Percentiles rank a stretch among this genome's conserved stretches.
Conservation (phyloP, 1,140 invertebrate genomes). For the Meloidogyne exigua region DNA sequence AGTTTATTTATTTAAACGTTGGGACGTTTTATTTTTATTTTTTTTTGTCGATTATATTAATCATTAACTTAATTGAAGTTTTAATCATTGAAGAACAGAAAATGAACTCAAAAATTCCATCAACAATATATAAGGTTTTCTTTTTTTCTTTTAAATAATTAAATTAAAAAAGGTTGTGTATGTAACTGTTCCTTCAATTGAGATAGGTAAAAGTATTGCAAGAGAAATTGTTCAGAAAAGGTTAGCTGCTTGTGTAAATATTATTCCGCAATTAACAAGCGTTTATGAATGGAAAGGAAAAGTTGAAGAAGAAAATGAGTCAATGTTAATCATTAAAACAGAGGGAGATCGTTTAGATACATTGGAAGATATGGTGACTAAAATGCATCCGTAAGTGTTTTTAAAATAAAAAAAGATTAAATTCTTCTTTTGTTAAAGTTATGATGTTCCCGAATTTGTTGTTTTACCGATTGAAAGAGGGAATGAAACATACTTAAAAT, state of each 20-base stretch:
- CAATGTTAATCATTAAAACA: conserved; percentile 27
- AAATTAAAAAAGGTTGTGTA: conserved; percentile 20
- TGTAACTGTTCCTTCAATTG: conserved; percentile 25
- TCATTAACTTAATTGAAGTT: neutral
- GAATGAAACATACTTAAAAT: conserved; percentile 15
- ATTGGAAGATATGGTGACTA: neutral
- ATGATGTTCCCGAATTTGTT: conserved; percentile 25
- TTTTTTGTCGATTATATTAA: neutral
- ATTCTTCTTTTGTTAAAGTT: conserved; percentile 10
- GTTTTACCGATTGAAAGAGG: conserved; percentile 24
- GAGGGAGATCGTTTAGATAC: neutral
- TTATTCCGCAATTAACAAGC: conserved; percentile 13
- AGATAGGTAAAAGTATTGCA: conserved; percentile 24
- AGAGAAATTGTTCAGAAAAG: conserved; percentile 12
- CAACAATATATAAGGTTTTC: neutral
- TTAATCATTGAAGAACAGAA: neutral
- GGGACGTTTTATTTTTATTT: too few species aligned
- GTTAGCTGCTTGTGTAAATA: conserved; percentile 30
- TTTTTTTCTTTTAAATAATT: neutral
- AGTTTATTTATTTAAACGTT: neutral
- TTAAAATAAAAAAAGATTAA: neutral
- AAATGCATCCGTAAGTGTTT: conserved; percentile 22
- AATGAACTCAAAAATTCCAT: neutral
- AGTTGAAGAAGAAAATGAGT: conserved; percentile 17
- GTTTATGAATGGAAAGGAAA: conserved; percentile 27